phyloP scores from a whole-genome alignment of 64 coral and sea anemone species.

The Montipora efflorescens region DNA sequence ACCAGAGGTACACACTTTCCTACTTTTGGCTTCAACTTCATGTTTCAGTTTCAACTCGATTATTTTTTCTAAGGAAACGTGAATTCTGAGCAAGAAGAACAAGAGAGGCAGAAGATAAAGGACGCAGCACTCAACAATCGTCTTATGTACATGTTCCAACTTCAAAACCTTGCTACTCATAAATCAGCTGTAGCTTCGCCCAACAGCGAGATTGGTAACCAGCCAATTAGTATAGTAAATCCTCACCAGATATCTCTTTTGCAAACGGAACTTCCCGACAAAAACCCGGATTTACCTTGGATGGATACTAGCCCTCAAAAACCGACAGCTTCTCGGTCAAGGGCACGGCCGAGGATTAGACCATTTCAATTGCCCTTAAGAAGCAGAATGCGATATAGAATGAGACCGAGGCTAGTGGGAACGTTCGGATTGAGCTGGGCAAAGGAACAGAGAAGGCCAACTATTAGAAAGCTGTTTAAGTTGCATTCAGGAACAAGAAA shows the following conservation, averaged over 20 bases:
- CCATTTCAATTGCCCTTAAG: not conserved
- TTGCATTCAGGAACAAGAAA: too few relatives aligned
- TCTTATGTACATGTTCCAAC: constrained; percentile 62
- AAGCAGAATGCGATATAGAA: not conserved
- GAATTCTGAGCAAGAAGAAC: constrained; percentile 61
- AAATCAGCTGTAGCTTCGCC: not conserved
- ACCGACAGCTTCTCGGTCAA: not conserved
- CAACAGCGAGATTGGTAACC: constrained; percentile 48
- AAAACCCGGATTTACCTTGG: constrained; percentile 65
- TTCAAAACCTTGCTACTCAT: constrained; percentile 31
- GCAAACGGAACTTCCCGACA: constrained; percentile 49
- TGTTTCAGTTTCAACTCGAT: not conserved
- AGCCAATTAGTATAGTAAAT: constrained; percentile 53
- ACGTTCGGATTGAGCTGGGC: not conserved
- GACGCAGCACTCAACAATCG: constrained; percentile 55
- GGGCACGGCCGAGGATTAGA: not conserved
- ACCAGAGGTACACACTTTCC: too few relatives aligned
- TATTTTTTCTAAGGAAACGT: constrained; percentile 15
- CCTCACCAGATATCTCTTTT: constrained; percentile 65
- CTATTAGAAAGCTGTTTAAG: not conserved
- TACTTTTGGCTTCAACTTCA: not conserved
- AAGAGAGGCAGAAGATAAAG: constrained; percentile 34
- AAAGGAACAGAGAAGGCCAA: not conserved
- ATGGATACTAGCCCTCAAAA: not conserved
- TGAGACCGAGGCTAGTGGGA: constrained; percentile 5